Conservation (phyloP, 2,797 vertebrate species). For the Propithecus perrieri region DNA sequence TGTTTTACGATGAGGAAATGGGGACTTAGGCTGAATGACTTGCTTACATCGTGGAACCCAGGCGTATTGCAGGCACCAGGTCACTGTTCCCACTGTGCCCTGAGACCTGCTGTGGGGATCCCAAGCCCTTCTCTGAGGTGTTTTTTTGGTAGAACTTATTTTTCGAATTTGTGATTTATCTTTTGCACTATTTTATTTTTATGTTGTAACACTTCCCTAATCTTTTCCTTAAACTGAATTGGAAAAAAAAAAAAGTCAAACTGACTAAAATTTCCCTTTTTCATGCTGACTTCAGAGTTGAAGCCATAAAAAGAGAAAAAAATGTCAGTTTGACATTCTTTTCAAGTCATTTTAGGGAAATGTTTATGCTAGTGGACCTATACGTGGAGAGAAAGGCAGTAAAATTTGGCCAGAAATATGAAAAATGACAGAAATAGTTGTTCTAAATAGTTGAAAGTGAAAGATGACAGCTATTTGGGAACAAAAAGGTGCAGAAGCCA, state of each 20-base stretch:
- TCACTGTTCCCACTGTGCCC: neutral
- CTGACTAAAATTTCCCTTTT: neutral
- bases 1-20: neutral
- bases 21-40: accelerated
- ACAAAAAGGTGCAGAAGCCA: neutral
- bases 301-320: neutral
- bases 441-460: neutral
- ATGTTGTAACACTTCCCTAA: neutral
- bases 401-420: neutral
- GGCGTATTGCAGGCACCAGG: neutral
- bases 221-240: neutral
- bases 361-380: neutral
- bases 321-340: neutral
- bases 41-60: neutral
- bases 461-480: neutral
- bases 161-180: neutral
- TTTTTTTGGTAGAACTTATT: neutral
- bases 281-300: neutral
- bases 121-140: neutral
- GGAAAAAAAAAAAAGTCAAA: neutral
- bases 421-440: neutral
- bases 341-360: neutral
- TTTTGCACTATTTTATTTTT: neutral
- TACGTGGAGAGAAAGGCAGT: neutral
- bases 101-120: accelerated